phyloP scores from a whole-genome alignment of 1,140 invertebrate genomes.

The Drosophila sp. region DNA sequence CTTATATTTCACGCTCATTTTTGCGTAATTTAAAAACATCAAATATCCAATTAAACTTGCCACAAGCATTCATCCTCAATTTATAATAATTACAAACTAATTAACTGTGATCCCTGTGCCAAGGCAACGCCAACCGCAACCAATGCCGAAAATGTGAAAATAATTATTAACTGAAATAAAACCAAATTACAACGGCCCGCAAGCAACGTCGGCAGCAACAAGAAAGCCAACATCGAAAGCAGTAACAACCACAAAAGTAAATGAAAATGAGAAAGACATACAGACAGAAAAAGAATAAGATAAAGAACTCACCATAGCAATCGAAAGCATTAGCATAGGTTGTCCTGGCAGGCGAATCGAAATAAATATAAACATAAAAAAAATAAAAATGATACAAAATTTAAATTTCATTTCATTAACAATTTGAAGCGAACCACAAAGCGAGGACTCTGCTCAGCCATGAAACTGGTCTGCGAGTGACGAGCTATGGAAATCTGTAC shows the following conservation, averaged over 20 bases:
- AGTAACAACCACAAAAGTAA: not conserved
- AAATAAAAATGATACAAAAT: slow-evolving; percentile 52
- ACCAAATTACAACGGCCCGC: slow-evolving; percentile 63
- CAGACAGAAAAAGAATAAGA: slow-evolving; percentile 14
- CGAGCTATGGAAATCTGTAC: slow-evolving; percentile 58
- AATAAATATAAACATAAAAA: slow-evolving; percentile 11
- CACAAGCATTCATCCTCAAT: slow-evolving; percentile 83
- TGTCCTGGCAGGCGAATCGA: not conserved
- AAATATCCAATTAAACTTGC: slow-evolving; percentile 84
- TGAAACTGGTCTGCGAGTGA: slow-evolving; percentile 52
- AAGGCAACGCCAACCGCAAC: slow-evolving; percentile 74
- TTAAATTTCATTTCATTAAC: slow-evolving; percentile 69
- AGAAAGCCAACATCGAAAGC: slow-evolving; percentile 6
- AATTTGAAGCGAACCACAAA: slow-evolving; percentile 55
- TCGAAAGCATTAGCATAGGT: slow-evolving; percentile 42
- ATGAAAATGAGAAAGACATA: slow-evolving; percentile 19
- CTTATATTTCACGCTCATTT: slow-evolving; percentile 74
- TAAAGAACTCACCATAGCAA: slow-evolving; percentile 54
- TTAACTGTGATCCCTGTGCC: slow-evolving; percentile 74
- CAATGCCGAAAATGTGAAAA: slow-evolving; percentile 77
- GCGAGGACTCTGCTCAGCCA: slow-evolving; percentile 28
- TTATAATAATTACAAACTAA: slow-evolving; percentile 84
- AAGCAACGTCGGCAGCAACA: not conserved
- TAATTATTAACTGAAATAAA: slow-evolving; percentile 84
- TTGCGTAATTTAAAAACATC: slow-evolving; percentile 77